phyloP scores from a whole-genome alignment of 2,113 vertebrate species.

The Castor canadensis region DNA sequence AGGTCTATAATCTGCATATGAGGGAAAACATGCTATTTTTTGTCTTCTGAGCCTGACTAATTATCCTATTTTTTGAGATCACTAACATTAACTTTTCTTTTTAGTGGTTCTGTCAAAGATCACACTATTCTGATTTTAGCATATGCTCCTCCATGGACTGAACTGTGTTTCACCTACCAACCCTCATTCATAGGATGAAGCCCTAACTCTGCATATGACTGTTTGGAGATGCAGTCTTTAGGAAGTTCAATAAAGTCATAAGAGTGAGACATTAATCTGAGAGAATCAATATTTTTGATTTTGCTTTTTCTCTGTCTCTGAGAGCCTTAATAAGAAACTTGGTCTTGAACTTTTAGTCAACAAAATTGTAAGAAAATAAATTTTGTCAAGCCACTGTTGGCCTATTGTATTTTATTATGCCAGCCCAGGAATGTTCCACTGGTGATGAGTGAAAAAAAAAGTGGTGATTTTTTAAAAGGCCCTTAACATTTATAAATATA shows the following conservation, averaged over 20 bases:
- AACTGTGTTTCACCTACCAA: neutral
- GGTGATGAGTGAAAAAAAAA: neutral
- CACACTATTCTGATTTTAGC: neutral
- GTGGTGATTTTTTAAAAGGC: neutral
- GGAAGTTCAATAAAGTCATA: neutral
- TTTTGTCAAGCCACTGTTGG: neutral
- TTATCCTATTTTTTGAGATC: no score
- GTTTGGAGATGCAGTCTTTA: neutral
- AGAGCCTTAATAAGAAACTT: neutral
- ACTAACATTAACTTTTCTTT: neutral
- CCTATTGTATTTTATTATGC: neutral
- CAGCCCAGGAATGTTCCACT: neutral
- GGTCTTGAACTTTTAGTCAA: neutral
- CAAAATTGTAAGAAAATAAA: neutral
- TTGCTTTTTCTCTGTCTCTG: neutral
- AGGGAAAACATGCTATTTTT: no score
- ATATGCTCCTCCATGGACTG: neutral
- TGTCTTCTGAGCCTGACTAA: no score
- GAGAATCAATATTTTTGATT: neutral
- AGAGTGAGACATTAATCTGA: neutral
- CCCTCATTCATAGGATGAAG: neutral
- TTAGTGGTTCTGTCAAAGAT: neutral
- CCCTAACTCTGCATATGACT: fast-evolving
- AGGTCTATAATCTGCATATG: no score
- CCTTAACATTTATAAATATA: neutral